These are phyloP conservation scores for Ametastegia equiseti DNA, from an alignment of 2,888 invertebrate species.

Conservation along the genomic window DNA sequence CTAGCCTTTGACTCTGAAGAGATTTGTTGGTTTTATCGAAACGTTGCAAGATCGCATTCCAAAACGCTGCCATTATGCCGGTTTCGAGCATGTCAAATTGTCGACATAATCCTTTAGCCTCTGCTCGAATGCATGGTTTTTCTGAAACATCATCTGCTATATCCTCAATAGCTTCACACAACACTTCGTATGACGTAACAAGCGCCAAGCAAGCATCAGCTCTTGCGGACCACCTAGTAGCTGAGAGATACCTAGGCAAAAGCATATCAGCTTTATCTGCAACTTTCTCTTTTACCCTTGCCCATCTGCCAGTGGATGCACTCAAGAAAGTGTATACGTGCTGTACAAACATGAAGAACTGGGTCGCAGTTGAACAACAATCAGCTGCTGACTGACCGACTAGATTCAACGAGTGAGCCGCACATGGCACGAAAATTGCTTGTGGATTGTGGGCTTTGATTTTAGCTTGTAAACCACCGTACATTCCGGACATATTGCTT, in stretches of 20 bases:
- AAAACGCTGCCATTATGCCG: constrained; percentile 53
- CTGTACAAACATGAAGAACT: constrained; percentile 58
- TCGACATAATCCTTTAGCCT: constrained; percentile 52
- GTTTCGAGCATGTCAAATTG: constrained; percentile 53
- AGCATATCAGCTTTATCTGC: constrained; percentile 42
- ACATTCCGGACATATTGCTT: constrained; percentile 56
- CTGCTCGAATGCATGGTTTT: constrained; percentile 52
- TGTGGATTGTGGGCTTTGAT: constrained; percentile 56
- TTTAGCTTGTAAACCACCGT: constrained; percentile 57
- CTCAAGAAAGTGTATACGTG: constrained; percentile 59
- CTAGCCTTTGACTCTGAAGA: constrained; percentile 49
- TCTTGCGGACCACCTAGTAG: constrained; percentile 53
- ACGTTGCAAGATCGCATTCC: constrained; percentile 54
- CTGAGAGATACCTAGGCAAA: constrained; percentile 50
- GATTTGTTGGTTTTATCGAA: constrained; percentile 53
- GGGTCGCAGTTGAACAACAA: constrained; percentile 56
- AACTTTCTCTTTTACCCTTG: constrained; percentile 44
- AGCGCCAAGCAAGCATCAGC: constrained; percentile 52
- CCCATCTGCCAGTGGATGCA: constrained; percentile 59
- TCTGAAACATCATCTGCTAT: constrained; percentile 52
- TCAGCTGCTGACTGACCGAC: constrained; percentile 59
- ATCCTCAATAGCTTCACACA: constrained; percentile 50
- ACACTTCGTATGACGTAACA: constrained; percentile 48
- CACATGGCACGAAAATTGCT: constrained; percentile 58
- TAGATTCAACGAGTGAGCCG: constrained; percentile 62